phyloP scores from a whole-genome alignment of 2,888 invertebrate genomes.

The Eristalis arbustorum region DNA sequence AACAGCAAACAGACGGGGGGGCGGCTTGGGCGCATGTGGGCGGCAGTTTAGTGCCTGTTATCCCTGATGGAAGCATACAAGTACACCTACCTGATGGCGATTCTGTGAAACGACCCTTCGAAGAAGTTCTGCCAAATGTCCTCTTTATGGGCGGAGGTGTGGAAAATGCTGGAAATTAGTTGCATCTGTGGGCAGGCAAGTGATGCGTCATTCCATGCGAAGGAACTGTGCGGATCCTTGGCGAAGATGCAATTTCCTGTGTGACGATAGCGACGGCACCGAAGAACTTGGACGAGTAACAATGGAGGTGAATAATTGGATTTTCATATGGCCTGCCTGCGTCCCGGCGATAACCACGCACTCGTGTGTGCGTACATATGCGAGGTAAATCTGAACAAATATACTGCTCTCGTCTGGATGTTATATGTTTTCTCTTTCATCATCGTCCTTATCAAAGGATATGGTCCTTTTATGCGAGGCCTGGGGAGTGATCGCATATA shows the following conservation, averaged over 20 bases:
- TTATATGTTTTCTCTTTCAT: background rate
- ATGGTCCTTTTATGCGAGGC: background rate
- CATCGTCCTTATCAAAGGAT: background rate
- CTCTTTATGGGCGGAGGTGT: background rate
- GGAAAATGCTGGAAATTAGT: background rate
- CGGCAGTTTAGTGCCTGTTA: background rate
- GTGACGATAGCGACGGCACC: background rate
- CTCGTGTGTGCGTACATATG: background rate
- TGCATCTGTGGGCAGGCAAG: slow-evolving; percentile 1
- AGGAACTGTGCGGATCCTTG: slow-evolving; percentile 7
- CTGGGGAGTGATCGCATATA: background rate
- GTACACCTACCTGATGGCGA: background rate
- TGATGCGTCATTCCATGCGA: background rate
- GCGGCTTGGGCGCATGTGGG: background rate
- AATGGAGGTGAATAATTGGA: slow-evolving; percentile 47
- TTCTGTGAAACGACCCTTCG: background rate
- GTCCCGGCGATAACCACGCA: background rate
- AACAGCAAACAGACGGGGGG: background rate
- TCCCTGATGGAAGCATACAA: background rate
- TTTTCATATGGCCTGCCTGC: slow-evolving; percentile 11
- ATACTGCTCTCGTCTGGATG: background rate
- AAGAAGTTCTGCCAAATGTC: background rate
- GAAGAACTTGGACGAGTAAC: background rate
- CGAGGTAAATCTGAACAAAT: background rate
- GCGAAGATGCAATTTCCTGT: slow-evolving; percentile 35